Conservation (phyloP, 2,888 invertebrate genomes). For the Mesoligia furuncula region DNA sequence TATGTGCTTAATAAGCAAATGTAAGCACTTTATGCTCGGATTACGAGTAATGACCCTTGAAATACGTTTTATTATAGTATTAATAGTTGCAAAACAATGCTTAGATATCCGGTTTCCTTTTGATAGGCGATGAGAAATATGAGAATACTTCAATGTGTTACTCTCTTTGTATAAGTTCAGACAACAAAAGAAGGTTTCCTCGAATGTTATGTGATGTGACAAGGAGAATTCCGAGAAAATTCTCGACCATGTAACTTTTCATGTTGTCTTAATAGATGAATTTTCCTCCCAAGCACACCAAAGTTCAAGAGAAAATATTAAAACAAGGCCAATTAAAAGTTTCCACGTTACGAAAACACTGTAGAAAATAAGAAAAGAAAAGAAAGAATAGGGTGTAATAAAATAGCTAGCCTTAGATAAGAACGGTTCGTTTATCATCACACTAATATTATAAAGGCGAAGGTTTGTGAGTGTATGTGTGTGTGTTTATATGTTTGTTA, state of each 20-base stretch:
- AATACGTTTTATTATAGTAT: constrained; percentile 8
- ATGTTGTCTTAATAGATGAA: not conserved
- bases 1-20: constrained; percentile 25
- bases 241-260: not conserved
- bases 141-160: not conserved
- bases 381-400: not conserved
- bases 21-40: constrained; percentile 4
- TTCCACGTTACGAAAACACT: not conserved
- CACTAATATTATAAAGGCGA: too few relatives aligned
- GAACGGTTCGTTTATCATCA: constrained; percentile 25
- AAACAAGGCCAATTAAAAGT: not conserved
- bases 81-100: constrained; percentile 18
- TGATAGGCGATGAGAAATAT: not conserved
- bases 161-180: not conserved
- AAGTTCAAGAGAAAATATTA: not conserved
- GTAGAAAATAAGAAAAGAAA: not conserved
- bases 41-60: constrained; percentile 48
- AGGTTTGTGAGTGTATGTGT: too few relatives aligned
- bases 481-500: too few relatives aligned
- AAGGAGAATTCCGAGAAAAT: not conserved
- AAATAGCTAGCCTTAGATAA: not conserved
- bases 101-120: not conserved
- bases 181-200: not conserved
- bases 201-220: not conserved
- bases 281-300: not conserved